Evolutionary conservation across 1,140 invertebrate species (phyloP).

Genomic region (Harpegnathos saltator): DNA sequence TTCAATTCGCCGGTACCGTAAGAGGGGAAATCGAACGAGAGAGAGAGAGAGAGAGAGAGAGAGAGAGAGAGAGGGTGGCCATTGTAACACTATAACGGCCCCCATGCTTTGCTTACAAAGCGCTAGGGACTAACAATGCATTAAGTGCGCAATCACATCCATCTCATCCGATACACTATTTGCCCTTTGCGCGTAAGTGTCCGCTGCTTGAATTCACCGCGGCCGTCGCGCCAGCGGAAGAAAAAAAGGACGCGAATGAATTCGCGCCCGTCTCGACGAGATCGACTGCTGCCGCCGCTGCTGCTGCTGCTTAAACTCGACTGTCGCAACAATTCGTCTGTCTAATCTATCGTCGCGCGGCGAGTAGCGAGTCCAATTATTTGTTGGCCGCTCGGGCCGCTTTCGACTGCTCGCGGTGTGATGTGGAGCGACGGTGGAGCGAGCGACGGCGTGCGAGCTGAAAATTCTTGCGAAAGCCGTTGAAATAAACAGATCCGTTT

Average conservation of each 20-base stretch:
- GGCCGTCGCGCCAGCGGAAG: not conserved
- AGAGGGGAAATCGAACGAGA: slow-evolving; percentile 67
- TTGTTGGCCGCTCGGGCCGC: too few species aligned
- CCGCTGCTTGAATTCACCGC: slow-evolving; percentile 77
- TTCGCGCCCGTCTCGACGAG: not conserved
- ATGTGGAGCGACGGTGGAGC: too few species aligned
- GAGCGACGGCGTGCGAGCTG: too few species aligned
- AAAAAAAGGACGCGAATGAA: not conserved
- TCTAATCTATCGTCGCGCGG: too few species aligned
- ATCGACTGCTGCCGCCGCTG: not conserved
- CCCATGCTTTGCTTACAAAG: slow-evolving; percentile 86
- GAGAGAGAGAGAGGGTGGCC: too few species aligned
- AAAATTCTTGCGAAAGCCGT: too few species aligned
- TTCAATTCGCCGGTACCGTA: slow-evolving; percentile 84
- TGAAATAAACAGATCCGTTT: too few species aligned
- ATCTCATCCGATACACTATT: slow-evolving; percentile 86
- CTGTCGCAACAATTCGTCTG: too few species aligned
- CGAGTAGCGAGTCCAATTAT: too few species aligned
- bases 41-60: too few species aligned
- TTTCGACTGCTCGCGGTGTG: too few species aligned
- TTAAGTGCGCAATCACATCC: slow-evolving; percentile 86
- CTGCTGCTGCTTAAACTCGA: not conserved
- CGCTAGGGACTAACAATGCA: slow-evolving; percentile 84
- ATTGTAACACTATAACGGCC: slow-evolving; percentile 85
- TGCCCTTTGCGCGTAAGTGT: slow-evolving; percentile 84